Conservation (phyloP, 1,140 invertebrate genomes). For the Drosophila teissieri region DNA sequence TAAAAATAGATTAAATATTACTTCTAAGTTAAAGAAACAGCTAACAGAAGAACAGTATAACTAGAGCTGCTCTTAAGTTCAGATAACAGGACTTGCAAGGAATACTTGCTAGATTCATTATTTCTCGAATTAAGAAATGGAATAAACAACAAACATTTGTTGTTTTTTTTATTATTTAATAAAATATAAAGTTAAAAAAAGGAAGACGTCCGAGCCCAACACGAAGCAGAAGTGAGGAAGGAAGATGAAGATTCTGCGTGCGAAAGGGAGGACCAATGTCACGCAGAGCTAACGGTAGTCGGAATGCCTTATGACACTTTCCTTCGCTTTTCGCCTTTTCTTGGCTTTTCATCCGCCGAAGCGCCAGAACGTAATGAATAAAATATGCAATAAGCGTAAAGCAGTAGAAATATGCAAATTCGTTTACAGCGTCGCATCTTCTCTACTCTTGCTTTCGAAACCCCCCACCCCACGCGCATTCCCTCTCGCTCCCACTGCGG, state of each 20-base stretch:
- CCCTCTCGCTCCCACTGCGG: neutral
- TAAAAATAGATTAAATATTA: too few species aligned
- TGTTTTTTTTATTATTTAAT: too few species aligned
- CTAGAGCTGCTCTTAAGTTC: too few species aligned
- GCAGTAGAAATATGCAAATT: slow-evolving; percentile 76
- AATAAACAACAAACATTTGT: too few species aligned
- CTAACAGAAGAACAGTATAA: too few species aligned
- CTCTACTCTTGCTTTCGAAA: neutral
- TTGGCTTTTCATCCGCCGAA: slow-evolving; percentile 38
- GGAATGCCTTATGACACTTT: slow-evolving; percentile 78
- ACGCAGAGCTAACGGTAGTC: slow-evolving; percentile 14
- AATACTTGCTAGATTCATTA: neutral
- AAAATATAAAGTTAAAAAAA: neutral
- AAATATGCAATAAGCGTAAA: slow-evolving; percentile 80
- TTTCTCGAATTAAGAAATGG: too few species aligned
- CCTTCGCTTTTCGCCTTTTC: slow-evolving; percentile 22
- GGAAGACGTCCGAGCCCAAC: too few species aligned
- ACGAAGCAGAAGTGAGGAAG: neutral
- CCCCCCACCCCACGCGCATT: neutral
- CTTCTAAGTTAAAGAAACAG: too few species aligned
- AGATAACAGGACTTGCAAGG: too few species aligned
- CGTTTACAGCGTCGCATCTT: slow-evolving; percentile 43
- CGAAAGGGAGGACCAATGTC: neutral
- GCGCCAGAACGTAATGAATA: slow-evolving; percentile 79
- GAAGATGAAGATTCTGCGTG: neutral